Evolutionary conservation across 2,797 vertebrate genomes (phyloP).

Genomic region (Cephalopachus bancanus): DNA sequence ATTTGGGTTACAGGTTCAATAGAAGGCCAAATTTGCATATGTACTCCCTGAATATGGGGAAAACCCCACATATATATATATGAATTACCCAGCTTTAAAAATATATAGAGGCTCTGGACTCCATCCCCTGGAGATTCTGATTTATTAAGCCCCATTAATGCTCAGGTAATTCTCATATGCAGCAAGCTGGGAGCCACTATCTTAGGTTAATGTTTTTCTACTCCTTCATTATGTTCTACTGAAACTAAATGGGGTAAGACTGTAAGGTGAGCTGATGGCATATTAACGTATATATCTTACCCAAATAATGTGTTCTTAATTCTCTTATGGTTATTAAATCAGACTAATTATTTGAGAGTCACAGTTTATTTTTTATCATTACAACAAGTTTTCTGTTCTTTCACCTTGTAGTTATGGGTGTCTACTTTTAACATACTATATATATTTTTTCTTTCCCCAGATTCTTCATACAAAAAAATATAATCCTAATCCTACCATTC

Average conservation of each 20-base stretch:
- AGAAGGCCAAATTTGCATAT: too few relatives aligned
- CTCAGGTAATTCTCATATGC: background rate
- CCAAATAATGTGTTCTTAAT: background rate
- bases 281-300: background rate
- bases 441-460: slow-evolving; percentile 28
- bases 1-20: too few relatives aligned
- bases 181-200: background rate
- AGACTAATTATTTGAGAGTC: background rate
- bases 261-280: background rate
- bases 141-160: background rate
- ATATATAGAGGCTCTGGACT: background rate
- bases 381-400: background rate
- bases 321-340: slow-evolving; percentile 33
- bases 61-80: too few relatives aligned
- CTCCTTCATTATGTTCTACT: background rate
- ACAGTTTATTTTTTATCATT: background rate
- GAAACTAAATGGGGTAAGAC: background rate
- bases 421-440: background rate
- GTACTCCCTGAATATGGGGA: too few relatives aligned
- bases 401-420: background rate
- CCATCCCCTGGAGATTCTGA: background rate
- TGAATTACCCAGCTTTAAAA: slow-evolving; percentile 28
- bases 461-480: background rate
- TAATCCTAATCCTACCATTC: background rate
- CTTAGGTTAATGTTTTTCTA: background rate